Evolutionary conservation across 2,888 invertebrate genomes (phyloP), one percentile per base, ranked within the genome.

Genomic region (Pachliopta kotzebuea): DNA sequence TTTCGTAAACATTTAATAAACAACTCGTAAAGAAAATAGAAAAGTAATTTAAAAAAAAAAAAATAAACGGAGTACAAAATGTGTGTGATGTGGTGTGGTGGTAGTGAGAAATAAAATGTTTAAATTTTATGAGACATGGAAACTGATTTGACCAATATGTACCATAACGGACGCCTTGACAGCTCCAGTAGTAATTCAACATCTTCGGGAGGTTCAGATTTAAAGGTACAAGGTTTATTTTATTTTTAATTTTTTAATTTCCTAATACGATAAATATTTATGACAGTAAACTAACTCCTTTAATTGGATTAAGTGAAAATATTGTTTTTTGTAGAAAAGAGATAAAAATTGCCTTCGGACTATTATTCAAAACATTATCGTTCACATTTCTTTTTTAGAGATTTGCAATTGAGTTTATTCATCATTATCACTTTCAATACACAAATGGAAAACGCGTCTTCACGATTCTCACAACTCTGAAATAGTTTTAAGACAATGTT

Each of bases 161-260:
- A 84, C 74, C 83, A 80, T 68, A 83, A 81, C 72, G 80, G 80
- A 67, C 80, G 83, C n/a, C 71, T 84, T 67, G 81, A 75, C 50
- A 75, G 82, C 50, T 79, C 79, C 71, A 84, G 83, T 73, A 87
- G 84, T 69, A 85, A 81, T 21, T 88, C 90, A 1, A 88, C 88
- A 0, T 89, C 90, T 4, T 90, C 88, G 26, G 88, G 86, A 29
- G 85, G 84, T 68, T 87, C 90, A 1, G 89, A 90, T 71, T 72
- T 87, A 50, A 79, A 84, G 88, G 90, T 91, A 83, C 65, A 70
- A 64, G 52, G 17, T 52, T 53, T 57, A 31, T 7, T 55, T 42
- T 56, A 17, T 56, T 37, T 56, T 37, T n/a, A 7, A n/a, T 49
- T n/a, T n/a, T n/a, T n/a, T n/a, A n/a, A n/a, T n/a, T n/a, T n/a